Base-by-base conservation (phyloP, 2,113 vertebrate species). In the Spheniscus mendiculus region DNA sequence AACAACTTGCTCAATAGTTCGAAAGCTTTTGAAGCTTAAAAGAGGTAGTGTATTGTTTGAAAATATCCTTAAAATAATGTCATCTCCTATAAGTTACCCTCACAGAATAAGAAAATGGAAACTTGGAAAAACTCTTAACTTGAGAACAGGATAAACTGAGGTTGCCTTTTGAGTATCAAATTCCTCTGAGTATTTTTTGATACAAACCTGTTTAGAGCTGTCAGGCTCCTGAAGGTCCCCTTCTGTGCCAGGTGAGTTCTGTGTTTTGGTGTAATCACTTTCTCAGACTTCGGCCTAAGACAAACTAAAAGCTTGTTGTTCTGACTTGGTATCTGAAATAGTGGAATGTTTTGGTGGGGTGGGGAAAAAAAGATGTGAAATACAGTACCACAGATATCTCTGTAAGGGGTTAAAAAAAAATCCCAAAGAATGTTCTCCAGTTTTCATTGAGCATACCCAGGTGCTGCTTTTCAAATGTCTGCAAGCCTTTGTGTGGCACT, bases 1-100 rank as follows among this genome's bases (percentile, higher is more conserved):
- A 62, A 29, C 27, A 65, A n/a, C 47, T 96, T 97, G 74, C 93
- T 95, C 90, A 96, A 78, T 91, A 92, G 63, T 72, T 83, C 50
- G 58, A 70, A 91, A 76, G 63, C 53, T 74, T 83, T 32, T 65
- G 30, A 83, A 42, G 50, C 25, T 77, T 58, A 36, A 17, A 67
- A 73, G 22, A 34, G 38, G 8, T n/a, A 45, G 38, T n/a, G 8
- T 65, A 16, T 34, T 53, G 30, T 58, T 59, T 73, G 70, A 80
- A 74, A 73, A 80, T 40, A 34, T 26, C 61, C 14, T 55, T 73
- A 49, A 62, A 88, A 49, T 82, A 38, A 44, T 30, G 20, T 58
- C 6, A 34, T 61, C 36, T 83, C 5, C 32, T 63, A 0, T 20
- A 83, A 81, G 23, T 40, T 76, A 52, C 42, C 15, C 6, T 63